A percentile compares a stretch with the other conserved stretches of the same genome.
Evolutionary conservation across 30 jellyfish, hydroid and myxozoan genomes (phyloP).

Genomic region (Turritopsis rubra): DNA sequence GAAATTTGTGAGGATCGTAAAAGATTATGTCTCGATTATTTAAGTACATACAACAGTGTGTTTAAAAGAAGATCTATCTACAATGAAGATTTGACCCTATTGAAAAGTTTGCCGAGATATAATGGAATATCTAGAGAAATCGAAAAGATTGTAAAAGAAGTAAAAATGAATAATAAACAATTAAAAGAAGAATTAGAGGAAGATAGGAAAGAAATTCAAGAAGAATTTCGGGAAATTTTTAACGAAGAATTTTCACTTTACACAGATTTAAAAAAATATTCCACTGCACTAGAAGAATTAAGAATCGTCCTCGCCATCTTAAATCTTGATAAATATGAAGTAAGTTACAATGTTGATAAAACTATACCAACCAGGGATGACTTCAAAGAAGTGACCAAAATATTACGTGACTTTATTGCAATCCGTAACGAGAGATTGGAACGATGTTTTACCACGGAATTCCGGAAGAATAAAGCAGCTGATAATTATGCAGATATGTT

Average conservation of each 20-base stretch:
- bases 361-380: not conserved
- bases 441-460: not conserved
- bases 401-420: not conserved
- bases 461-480: not conserved
- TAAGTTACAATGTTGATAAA: not conserved
- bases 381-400: not conserved
- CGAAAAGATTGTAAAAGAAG: not conserved
- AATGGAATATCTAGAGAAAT: not conserved
- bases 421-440: not conserved
- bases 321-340: not conserved
- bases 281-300: not conserved
- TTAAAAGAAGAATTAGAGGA: not conserved
- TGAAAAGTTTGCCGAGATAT: not conserved
- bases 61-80: not conserved
- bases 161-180: not conserved
- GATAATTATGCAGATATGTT: not conserved
- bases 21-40: not conserved
- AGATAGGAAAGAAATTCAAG: not conserved
- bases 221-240: not conserved
- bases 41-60: not conserved
- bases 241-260: not conserved
- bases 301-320: not conserved
- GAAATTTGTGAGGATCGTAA: not conserved
- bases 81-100: not conserved
- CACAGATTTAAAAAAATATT: not conserved